Percentiles rank a stretch among this genome's conserved stretches.
Evolutionary conservation across 2,888 invertebrate species (phyloP).

Genomic region (Gasteruption jaculator): DNA sequence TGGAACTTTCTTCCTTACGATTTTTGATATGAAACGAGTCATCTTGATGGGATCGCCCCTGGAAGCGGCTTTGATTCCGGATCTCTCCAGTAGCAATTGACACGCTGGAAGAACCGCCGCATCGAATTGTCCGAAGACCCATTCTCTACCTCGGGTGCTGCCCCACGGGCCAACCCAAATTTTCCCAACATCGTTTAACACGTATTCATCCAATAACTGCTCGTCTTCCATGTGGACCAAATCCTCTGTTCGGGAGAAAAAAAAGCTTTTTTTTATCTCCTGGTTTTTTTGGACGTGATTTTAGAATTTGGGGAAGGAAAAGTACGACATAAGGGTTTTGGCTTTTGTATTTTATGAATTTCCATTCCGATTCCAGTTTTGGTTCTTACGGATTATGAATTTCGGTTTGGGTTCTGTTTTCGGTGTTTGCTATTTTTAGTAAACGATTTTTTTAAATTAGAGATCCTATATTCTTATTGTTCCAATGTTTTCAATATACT

Average conservation of each 20-base stretch:
- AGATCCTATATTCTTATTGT: no score
- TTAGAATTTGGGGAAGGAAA: no score
- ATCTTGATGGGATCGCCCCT: constrained; percentile 71
- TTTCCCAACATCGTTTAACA: constrained; percentile 78
- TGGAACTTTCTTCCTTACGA: no score
- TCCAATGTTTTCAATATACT: no score
- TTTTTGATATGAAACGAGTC: constrained; percentile 66
- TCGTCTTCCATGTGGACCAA: constrained; percentile 71
- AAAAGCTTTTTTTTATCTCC: no score
- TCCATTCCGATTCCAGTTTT: no score
- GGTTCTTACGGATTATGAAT: no score
- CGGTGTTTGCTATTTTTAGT: no score
- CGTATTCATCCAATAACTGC: constrained; percentile 68
- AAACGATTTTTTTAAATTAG: no score
- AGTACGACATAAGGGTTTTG: no score
- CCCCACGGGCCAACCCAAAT: constrained; percentile 78
- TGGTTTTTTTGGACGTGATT: no score
- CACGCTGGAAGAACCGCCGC: constrained; percentile 66
- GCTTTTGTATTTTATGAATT: background rate
- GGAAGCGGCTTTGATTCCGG: constrained; percentile 52
- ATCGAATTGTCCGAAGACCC: constrained; percentile 82
- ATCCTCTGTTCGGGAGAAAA: constrained; percentile 59
- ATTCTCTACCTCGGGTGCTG: constrained; percentile 70
- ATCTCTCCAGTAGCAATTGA: constrained; percentile 67
- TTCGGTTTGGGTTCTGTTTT: no score